A percentile compares a stretch with the other conserved stretches of the same genome.
These are phyloP conservation scores for Adelphocoris suturalis DNA, from an alignment of 2,888 invertebrate genomes.

Conservation along the genomic window DNA sequence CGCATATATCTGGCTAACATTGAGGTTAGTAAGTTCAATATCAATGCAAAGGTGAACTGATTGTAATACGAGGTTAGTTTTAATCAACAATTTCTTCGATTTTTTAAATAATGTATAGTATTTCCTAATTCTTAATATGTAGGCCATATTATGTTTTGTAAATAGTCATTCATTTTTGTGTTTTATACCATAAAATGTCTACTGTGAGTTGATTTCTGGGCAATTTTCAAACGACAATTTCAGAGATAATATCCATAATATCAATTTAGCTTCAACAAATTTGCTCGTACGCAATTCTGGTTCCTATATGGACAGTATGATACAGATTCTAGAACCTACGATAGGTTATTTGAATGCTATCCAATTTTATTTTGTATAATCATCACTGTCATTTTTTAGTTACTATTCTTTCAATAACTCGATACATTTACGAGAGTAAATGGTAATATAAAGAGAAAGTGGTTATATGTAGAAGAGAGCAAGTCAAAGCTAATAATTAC, in stretches of 20 bases:
- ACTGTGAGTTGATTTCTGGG: conserved; percentile 53
- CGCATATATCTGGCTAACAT: conserved; percentile 68
- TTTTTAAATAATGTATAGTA: conserved; percentile 59
- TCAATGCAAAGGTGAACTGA: conserved; percentile 58
- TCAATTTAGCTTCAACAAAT: not conserved
- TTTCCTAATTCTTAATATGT: conserved; percentile 66
- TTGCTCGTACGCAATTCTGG: not conserved
- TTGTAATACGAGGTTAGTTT: conserved; percentile 58
- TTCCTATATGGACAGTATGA: not conserved
- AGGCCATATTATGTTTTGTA: conserved; percentile 67
- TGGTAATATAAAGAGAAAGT: too few species aligned
- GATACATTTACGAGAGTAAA: not conserved
- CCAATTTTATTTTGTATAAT: not conserved
- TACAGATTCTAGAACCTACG: not conserved
- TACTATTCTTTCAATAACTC: not conserved
- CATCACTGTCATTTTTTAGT: not conserved
- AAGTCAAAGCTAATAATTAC: not conserved
- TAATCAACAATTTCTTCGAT: conserved; percentile 35
- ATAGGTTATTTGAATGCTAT: not conserved
- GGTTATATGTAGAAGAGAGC: conserved; percentile 14
- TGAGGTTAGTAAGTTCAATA: conserved; percentile 63
- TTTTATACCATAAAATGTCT: conserved; percentile 71
- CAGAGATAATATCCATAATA: not conserved
- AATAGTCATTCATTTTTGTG: conserved; percentile 57
- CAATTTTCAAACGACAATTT: conserved; percentile 11